phyloP scores from a whole-genome alignment of 2,113 vertebrate species.

The Trematocara macrostoma region DNA sequence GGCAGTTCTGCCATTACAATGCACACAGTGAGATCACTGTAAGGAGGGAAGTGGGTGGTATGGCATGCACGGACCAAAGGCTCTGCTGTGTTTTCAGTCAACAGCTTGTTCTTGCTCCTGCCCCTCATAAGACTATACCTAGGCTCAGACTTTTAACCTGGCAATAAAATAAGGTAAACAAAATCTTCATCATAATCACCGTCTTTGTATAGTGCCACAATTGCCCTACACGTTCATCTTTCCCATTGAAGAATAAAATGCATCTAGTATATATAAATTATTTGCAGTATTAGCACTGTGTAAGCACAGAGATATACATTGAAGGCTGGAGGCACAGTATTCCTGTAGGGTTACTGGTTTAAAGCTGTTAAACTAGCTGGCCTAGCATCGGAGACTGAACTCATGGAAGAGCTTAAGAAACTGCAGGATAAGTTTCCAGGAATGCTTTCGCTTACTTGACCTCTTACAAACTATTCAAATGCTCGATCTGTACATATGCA shows the following conservation, averaged over 20 bases:
- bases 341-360: not conserved
- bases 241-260: not conserved
- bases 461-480: not conserved
- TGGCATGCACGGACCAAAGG: conserved; percentile 27
- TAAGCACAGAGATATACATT: not conserved
- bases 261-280: not conserved
- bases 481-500: not conserved
- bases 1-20: conserved; percentile 29
- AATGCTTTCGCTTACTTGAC: not conserved
- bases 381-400: not conserved
- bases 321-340: not conserved
- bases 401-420: not conserved
- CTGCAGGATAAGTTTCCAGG: not conserved
- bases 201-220: not conserved
- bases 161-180: accelerated
- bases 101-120: conserved; percentile 21
- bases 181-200: not conserved
- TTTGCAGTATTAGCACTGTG: not conserved
- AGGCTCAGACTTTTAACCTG: not conserved
- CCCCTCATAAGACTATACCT: not conserved
- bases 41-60: conserved; percentile 41
- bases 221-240: not conserved
- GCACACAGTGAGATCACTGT: conserved; percentile 23
- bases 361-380: conserved; percentile 10
- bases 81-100: conserved; percentile 36